These are phyloP conservation scores for Prostheceraeus crozeri DNA, from an alignment of 2,888 invertebrate genomes.

Conservation along the genomic window DNA sequence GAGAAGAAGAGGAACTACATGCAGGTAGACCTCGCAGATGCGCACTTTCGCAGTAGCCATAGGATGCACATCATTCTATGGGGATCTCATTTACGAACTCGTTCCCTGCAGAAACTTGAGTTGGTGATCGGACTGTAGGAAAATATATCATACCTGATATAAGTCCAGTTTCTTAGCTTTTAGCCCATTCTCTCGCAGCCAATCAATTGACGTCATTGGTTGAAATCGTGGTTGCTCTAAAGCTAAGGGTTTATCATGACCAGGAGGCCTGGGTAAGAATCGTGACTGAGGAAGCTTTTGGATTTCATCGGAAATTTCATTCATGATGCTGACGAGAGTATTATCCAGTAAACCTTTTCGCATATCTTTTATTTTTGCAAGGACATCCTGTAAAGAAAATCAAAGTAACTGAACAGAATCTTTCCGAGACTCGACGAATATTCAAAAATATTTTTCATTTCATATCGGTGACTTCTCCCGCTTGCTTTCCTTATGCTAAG, in stretches of 20 bases:
- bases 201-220: conserved; percentile 50
- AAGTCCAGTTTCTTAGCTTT: conserved; percentile 55
- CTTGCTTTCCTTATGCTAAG: too few relatives aligned
- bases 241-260: conserved; percentile 53
- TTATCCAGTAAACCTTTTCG: conserved; percentile 56
- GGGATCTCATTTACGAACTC: too few relatives aligned
- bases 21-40: too few relatives aligned
- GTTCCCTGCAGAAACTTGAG: too few relatives aligned
- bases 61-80: too few relatives aligned
- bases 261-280: conserved; percentile 55
- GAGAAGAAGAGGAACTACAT: too few relatives aligned
- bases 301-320: conserved; percentile 54
- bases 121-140: too few relatives aligned
- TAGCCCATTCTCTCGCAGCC: conserved; percentile 54
- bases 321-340: conserved; percentile 54
- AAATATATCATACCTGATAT: conserved; percentile 48
- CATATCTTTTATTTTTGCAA: conserved; percentile 57
- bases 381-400: conserved; percentile 46
- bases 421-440: too few relatives aligned
- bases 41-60: too few relatives aligned
- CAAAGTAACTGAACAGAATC: too few relatives aligned
- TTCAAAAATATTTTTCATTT: too few relatives aligned
- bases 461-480: too few relatives aligned
- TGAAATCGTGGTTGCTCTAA: conserved; percentile 51
- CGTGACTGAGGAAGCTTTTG: conserved; percentile 53